Conservation (phyloP, 2,113 vertebrate genomes). For the Nothobranchius furzeri region DNA sequence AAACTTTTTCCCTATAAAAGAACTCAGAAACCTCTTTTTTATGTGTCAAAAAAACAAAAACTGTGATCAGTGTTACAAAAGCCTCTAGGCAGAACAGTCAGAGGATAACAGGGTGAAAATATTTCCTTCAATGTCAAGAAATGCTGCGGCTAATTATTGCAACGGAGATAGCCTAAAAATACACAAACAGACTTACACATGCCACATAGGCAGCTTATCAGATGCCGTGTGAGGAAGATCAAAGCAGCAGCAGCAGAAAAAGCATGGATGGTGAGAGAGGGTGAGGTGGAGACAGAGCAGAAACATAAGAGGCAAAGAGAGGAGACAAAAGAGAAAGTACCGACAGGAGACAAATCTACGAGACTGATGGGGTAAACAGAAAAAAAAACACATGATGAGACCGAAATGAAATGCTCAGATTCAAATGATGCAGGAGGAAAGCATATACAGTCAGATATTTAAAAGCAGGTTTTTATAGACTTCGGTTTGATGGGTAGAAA, state of each 20-base stretch:
- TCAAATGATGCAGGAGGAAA: conserved; percentile 30
- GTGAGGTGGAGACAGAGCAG: conserved; percentile 18
- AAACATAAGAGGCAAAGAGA: conserved; percentile 20
- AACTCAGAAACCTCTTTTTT: conserved; percentile 6
- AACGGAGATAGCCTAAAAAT: conserved; percentile 50
- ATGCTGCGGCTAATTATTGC: conserved; percentile 55
- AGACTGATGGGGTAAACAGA: conserved; percentile 27
- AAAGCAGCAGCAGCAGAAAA: conserved; percentile 44
- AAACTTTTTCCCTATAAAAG: conserved; percentile 3
- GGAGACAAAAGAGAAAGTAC: conserved; percentile 13
- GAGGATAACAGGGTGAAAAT: conserved; percentile 46
- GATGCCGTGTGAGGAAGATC: conserved; percentile 44
- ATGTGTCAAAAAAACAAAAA: conserved; percentile 26
- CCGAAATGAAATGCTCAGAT: conserved; percentile 44
- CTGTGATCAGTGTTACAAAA: conserved; percentile 39
- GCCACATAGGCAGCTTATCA: conserved; percentile 48
- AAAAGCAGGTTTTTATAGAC: conserved; percentile 38
- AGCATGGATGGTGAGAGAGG: neutral
- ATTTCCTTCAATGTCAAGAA: conserved; percentile 29
- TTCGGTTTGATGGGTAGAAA: conserved; percentile 43
- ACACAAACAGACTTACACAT: conserved; percentile 26
- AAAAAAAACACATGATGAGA: conserved; percentile 30
- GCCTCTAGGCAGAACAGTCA: conserved; percentile 40
- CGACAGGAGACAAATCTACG: conserved; percentile 13
- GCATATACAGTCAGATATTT: conserved; percentile 36